Evolutionary conservation across 2,113 vertebrate genomes (phyloP).

Genomic region (Lanius collurio): DNA sequence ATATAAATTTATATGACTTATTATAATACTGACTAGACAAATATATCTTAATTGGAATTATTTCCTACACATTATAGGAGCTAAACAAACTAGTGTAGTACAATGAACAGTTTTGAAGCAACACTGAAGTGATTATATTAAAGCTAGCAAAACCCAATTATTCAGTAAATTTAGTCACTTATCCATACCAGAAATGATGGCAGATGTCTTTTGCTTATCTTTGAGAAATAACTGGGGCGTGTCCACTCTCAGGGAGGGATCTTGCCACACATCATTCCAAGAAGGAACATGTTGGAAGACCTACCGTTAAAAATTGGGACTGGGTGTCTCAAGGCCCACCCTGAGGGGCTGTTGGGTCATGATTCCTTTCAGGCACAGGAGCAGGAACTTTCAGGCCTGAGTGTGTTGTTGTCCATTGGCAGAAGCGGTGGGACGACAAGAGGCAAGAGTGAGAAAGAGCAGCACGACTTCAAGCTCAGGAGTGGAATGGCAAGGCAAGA

Average conservation of each 20-base stretch:
- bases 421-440: not conserved
- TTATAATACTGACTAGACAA: not conserved
- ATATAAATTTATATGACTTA: not conserved
- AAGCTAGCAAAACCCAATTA: not conserved
- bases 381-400: not conserved
- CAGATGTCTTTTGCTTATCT: not conserved
- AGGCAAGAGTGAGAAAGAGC: too few relatives aligned
- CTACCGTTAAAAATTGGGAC: not conserved
- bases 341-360: not conserved
- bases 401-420: not conserved
- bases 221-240: not conserved
- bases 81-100: not conserved
- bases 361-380: not conserved
- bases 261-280: not conserved
- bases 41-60: not conserved
- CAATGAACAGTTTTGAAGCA: accelerated
- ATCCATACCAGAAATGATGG: not conserved
- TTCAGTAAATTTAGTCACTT: not conserved
- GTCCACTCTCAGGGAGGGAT: not conserved
- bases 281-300: not conserved
- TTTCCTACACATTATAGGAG: not conserved
- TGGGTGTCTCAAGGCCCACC: not conserved
- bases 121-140: not conserved
- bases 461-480: too few relatives aligned
- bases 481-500: too few relatives aligned